Evolutionary conservation across 2,797 vertebrate species (phyloP).

Genomic region (Megaceryle alcyon): DNA sequence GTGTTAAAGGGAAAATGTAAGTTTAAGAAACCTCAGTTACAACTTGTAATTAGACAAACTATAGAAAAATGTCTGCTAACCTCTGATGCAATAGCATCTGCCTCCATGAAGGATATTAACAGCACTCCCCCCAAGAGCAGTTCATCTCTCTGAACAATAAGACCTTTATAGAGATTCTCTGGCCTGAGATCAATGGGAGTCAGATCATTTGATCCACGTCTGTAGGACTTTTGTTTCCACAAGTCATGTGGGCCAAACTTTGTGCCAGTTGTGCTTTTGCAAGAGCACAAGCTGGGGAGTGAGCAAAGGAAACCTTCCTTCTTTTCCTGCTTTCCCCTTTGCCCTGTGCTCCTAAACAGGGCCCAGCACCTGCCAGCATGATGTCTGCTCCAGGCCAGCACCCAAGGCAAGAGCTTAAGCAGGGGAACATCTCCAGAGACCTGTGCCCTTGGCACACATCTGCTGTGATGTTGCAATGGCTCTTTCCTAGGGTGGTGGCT

Average conservation of each 20-base stretch:
- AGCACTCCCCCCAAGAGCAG: not conserved
- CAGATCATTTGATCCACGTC: conserved; percentile 55
- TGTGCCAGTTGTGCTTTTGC: conserved; percentile 42
- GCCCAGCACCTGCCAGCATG: not conserved
- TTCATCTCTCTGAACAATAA: conserved; percentile 53
- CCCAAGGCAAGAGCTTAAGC: not conserved
- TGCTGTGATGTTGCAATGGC: not conserved
- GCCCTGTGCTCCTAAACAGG: not conserved
- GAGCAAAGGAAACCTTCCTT: conserved; percentile 1
- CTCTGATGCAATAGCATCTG: conserved; percentile 12
- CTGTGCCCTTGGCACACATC: not conserved
- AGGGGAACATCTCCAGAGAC: not conserved
- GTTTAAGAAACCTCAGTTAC: conserved; percentile 36
- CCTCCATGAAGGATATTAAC: not conserved
- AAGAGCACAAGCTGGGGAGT: conserved; percentile 9
- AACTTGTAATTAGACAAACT: conserved; percentile 49
- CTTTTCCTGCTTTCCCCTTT: not conserved
- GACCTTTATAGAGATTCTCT: conserved; percentile 61
- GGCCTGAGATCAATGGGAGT: conserved; percentile 55
- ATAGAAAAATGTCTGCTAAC: conserved; percentile 39
- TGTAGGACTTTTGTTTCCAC: conserved; percentile 64
- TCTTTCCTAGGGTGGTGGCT: not conserved
- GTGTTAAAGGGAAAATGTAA: conserved; percentile 30
- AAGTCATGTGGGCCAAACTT: conserved; percentile 67
- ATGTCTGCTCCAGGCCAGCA: not conserved